Evolutionary conservation across 2,888 invertebrate species (phyloP), one percentile per base, ranked within the genome.

Genomic region (Tenthredo distinguenda): DNA sequence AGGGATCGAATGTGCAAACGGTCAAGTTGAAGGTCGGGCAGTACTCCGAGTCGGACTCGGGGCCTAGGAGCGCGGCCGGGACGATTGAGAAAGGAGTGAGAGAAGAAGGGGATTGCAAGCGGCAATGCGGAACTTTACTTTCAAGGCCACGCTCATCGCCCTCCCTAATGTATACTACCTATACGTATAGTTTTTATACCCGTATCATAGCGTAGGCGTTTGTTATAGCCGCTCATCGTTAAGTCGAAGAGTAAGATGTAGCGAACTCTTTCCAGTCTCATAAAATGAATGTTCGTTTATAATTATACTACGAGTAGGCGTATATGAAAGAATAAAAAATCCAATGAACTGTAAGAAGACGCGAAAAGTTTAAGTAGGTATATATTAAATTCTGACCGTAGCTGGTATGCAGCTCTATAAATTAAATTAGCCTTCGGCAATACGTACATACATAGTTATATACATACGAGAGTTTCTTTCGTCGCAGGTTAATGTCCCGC

Each of bases 11-110:
- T 40, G 55, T 74, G 74, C 43, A 50, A 50, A 77, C 87, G 90
- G 91, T 91, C 92, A 92, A 92, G 92, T 92, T 92, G 91, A 92
- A 91, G 92, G 92, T 88, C 91, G 90, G 85, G 31, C 85, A 68
- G 79, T 81, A 58, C 81, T 50, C 81, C 81, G 58, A 34, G 71
- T 34, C n/a, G 9, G 55, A 37, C 47, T 26, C 79, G 55, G 18
- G 37, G 40, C 31, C 10, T n/a, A 62, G 21, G 58, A 34, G 58
- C 58, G 79, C n/a, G 58, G 62, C 55, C 47, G 43, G 18, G 74
- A 74, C n/a, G 21, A 43, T 21, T 10, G 12, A 43, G 47, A 43
- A 43, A 40, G 34, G 18, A 34, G 34, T 9, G 50, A 31, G 37
- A 58, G 72, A 31, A 68, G 77, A 40, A 40, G 50, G 50, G 84